A percentile compares a stretch with the other conserved stretches of the same genome.
Conservation (phyloP, 2,797 vertebrate genomes). For the Aldrovandia affinis region DNA sequence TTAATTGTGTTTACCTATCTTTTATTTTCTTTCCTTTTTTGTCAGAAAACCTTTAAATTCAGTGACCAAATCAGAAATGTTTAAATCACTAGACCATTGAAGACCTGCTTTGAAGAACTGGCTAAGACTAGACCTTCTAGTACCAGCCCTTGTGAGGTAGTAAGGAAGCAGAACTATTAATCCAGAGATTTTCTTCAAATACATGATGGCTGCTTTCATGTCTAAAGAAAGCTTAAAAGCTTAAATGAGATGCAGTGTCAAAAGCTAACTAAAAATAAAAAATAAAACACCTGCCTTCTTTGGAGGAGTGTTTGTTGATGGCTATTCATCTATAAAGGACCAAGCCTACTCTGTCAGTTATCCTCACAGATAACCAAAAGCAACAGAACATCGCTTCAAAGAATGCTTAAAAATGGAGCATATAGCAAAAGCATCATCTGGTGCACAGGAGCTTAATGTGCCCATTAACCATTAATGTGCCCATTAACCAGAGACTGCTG, state of each 20-base stretch:
- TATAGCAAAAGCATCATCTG: not conserved
- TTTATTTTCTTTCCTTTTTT: not conserved
- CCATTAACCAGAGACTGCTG: not conserved
- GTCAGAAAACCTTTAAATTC: not conserved
- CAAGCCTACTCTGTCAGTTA: not conserved
- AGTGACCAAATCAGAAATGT: not conserved
- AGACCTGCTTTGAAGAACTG: not conserved
- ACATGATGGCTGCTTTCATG: not conserved
- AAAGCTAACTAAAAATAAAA: constrained; percentile 2
- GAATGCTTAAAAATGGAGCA: no score
- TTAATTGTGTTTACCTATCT: not conserved
- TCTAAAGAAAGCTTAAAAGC: not conserved
- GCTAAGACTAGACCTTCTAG: not conserved
- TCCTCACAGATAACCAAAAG: not conserved
- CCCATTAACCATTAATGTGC: not conserved
- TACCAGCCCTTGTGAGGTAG: not conserved
- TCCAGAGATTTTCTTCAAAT: not conserved
- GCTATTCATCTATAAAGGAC: not conserved
- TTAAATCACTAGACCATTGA: not conserved
- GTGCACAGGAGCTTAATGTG: not conserved
- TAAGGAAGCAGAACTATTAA: not conserved
- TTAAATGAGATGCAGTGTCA: not conserved
- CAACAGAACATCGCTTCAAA: no score
- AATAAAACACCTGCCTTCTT: not conserved
- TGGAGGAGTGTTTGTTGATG: not conserved